A percentile compares a stretch with the other conserved stretches of the same genome.
phyloP scores from a whole-genome alignment of 2,888 invertebrate species.

The Drosophila kanekoi region DNA sequence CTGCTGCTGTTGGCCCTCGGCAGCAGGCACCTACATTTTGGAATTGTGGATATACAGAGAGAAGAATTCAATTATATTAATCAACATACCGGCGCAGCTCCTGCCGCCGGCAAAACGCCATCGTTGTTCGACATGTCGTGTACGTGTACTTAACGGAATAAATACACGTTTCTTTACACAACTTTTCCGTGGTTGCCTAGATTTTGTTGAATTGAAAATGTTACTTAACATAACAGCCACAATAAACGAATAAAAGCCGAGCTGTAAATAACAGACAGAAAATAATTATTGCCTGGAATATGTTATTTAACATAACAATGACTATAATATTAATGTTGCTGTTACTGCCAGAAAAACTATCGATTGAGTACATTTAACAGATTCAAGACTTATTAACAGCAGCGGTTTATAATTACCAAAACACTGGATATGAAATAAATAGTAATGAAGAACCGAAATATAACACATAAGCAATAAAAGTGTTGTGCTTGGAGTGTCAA shows the following conservation, averaged over 20 bases:
- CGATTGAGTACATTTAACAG: no score
- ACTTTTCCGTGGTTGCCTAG: slow-evolving; percentile 41
- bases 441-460: no score
- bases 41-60: not conserved
- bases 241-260: not conserved
- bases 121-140: slow-evolving; percentile 67
- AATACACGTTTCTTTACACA: slow-evolving; percentile 65
- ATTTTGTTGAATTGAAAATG: slow-evolving; percentile 45
- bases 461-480: not conserved
- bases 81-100: slow-evolving; percentile 46
- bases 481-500: not conserved
- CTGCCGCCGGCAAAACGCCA: slow-evolving; percentile 49
- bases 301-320: slow-evolving; percentile 15
- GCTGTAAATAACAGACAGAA: slow-evolving; percentile 15
- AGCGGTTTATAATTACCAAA: no score
- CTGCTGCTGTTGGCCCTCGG: slow-evolving; percentile 57
- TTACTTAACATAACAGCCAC: slow-evolving; percentile 37
- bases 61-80: not conserved
- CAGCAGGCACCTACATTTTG: slow-evolving; percentile 39
- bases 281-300: slow-evolving; percentile 1
- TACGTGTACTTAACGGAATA: slow-evolving; percentile 49
- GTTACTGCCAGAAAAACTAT: no score
- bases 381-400: no score
- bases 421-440: no score
- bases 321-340: not conserved